Evolutionary conservation across 2,113 vertebrate species (phyloP), one percentile per base, ranked within the genome.

Genomic region (Syrmaticus mikado): DNA sequence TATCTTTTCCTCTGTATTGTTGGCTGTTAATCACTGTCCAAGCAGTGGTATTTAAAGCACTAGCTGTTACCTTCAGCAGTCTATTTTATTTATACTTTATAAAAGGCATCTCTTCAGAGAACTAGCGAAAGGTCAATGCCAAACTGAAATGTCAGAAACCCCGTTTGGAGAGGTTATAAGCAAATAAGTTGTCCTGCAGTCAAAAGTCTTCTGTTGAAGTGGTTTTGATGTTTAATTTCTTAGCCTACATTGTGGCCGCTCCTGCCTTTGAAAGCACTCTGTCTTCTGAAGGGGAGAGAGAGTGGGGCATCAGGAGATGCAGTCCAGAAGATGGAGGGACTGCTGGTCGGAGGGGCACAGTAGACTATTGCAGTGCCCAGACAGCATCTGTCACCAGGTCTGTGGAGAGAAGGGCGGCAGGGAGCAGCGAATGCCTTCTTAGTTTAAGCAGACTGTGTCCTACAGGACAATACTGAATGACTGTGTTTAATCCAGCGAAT

Each of bases 71-170:
- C 89, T 72, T 91, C 87, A 89, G 70, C 84, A 80, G 84, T 88
- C 70, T 88, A 21, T 90, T 96, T 93, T 93, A 84, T 94, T 92
- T 92, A 66, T 95, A 82, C 84, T 92, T 89, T 85, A 90, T 86
- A 86, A 94, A 94, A 94, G 85, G 70, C 89, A 92, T 81, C 85
- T 82, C 89, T 88, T 87, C 76, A 92, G 90, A 91, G 82, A 75
- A 48, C 91, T 83, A 90, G 61, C 76, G 62, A 94, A 97, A 96
- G 94, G 87, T 92, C 94, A 95, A 15, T 50, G 25, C 77, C 58
- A 65, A 72, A 82, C 36, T 71, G 68, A 93, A 94, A 92, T 96
- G 92, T 95, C 96, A 95, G 90, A 91, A 93, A 83, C 87, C 80
- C 82, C 79, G 40, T 94, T 91, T 72, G 71, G 70, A 65, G 94